These are phyloP conservation scores for Plumapathes pennacea DNA, from an alignment of 92 coral and sea anemone genomes.

Conservation along the genomic window DNA sequence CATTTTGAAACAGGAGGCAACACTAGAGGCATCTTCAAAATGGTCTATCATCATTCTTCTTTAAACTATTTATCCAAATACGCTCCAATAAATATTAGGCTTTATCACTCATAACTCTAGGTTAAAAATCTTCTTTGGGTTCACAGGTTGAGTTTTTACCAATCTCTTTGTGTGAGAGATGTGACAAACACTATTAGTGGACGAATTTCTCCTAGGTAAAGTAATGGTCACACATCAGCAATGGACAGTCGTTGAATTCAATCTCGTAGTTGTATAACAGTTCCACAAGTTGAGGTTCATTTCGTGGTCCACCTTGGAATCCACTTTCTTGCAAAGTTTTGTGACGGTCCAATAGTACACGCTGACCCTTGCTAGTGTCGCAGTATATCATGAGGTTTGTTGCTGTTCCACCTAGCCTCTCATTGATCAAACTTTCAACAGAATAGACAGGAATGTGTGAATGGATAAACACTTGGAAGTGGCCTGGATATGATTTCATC, in stretches of 20 bases:
- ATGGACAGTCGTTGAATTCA: constrained; percentile 91
- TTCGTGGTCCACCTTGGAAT: constrained; percentile 83
- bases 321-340: constrained; percentile 84
- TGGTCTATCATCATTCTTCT: no score
- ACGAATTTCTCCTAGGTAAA: constrained; percentile 65
- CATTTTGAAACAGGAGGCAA: no score
- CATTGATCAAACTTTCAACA: constrained; percentile 56
- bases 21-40: no score
- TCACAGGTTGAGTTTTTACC: no score
- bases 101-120: no score
- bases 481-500: constrained; percentile 87
- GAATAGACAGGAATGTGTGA: constrained; percentile 83
- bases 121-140: no score
- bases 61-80: no score
- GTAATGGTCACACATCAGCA: constrained; percentile 94
- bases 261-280: constrained; percentile 86
- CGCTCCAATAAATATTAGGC: no score
- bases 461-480: constrained; percentile 87
- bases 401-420: constrained; percentile 85
- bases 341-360: constrained; percentile 71
- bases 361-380: constrained; percentile 68
- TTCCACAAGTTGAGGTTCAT: constrained; percentile 86
- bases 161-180: no score
- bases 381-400: constrained; percentile 73
- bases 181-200: no score